Conservation (phyloP, 2,113 vertebrate species). For the Hippotragus niger region DNA sequence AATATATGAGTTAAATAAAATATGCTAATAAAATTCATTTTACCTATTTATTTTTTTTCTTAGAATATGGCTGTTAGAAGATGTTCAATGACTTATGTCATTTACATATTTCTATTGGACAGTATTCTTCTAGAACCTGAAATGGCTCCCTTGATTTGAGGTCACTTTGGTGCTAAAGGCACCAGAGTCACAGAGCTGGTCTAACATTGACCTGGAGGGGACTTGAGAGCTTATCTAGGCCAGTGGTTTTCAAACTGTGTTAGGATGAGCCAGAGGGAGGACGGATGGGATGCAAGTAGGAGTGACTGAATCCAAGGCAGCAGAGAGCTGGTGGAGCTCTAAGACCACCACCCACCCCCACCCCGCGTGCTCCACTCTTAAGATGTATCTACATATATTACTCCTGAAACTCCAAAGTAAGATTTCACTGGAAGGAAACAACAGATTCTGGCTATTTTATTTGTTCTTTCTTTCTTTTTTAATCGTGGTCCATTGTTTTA, state of each 20-base stretch:
- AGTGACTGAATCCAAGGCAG: no score
- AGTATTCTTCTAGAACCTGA: neutral
- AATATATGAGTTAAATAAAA: neutral
- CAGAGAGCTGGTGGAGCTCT: neutral
- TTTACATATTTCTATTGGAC: neutral
- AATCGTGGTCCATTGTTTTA: neutral
- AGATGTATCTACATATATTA: neutral
- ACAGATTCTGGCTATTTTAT: neutral
- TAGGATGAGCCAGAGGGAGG: neutral
- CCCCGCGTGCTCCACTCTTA: neutral
- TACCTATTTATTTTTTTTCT: neutral
- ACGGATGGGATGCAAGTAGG: no score
- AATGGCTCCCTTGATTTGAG: neutral
- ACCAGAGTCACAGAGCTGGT: neutral
- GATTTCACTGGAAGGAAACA: neutral
- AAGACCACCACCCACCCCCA: fast-evolving
- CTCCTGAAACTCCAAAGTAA: neutral
- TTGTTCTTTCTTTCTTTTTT: neutral
- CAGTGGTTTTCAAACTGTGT: neutral
- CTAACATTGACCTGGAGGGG: neutral
- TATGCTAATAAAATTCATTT: neutral
- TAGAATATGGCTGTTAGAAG: neutral
- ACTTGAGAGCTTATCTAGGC: neutral
- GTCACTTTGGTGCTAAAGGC: neutral
- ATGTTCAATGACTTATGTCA: neutral